These are phyloP conservation scores for Helicorthomorpha holstii DNA, from an alignment of 1,140 invertebrate species.

Conservation along the genomic window DNA sequence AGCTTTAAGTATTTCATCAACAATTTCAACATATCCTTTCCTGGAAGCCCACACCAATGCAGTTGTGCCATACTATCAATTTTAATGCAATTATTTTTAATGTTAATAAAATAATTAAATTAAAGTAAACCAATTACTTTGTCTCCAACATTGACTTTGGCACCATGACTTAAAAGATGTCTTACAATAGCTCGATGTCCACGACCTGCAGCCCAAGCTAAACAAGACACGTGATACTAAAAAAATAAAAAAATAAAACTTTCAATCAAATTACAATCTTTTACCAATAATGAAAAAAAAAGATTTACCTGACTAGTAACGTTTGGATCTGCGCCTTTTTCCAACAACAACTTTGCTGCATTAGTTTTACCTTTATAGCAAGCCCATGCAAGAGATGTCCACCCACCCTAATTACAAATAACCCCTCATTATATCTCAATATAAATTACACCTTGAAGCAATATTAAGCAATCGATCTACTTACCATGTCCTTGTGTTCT, in stretches of 20 bases:
- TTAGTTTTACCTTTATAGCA: conserved; percentile 76
- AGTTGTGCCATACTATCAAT: conserved; percentile 71
- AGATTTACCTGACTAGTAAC: conserved; percentile 61
- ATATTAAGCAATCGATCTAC: conserved; percentile 11
- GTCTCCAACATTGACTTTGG: conserved; percentile 80
- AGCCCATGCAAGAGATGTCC: conserved; percentile 96
- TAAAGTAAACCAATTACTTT: conserved; percentile 37
- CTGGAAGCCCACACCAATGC: conserved; percentile 88
- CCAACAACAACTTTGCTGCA: conserved; percentile 61
- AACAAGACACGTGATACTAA: conserved; percentile 71
- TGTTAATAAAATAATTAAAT: not conserved
- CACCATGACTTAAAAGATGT: conserved; percentile 60
- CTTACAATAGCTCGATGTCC: conserved; percentile 71
- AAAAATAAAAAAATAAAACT: conserved; percentile 5
- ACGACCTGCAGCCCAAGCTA: conserved; percentile 85
- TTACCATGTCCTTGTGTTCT: conserved; percentile 83
- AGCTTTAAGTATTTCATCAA: conserved; percentile 59
- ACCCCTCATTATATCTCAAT: conserved; percentile 1
- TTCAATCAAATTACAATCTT: not conserved
- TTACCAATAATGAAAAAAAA: not conserved
- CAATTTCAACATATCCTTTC: conserved; percentile 74
- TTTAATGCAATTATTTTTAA: no score
- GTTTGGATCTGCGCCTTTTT: conserved; percentile 81
- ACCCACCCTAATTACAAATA: conserved; percentile 54
- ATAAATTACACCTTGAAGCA: not conserved